Base-by-base conservation (phyloP, 2,888 invertebrate species). In the Actias luna region DNA sequence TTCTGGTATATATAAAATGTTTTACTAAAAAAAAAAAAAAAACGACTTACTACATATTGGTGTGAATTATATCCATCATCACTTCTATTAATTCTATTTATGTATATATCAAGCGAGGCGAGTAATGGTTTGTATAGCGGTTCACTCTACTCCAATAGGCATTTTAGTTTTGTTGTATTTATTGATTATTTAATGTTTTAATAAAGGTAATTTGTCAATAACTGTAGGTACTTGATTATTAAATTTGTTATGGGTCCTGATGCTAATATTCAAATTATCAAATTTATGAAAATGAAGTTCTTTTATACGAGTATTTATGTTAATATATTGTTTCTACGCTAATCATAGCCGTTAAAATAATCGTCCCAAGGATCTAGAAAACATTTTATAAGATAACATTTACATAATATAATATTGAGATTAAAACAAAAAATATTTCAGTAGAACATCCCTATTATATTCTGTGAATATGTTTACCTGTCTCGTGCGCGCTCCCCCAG, bases 401-500 rank as follows among this genome's bases (percentile, higher is more conserved):
- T 25, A 14, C 46, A 3, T 33, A 50, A n/a, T n/a, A n/a, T n/a
- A n/a, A n/a, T n/a, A 25, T 55, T 12, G 16, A 4, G 1, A 58
- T 58, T 29, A 22, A 7, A 58, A 58, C 10, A 50, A 12, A 50
- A 25, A 25, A 1, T 42, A 42, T 46, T 46, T 46, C 46, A 22
- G 3, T 31, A 12, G 60, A 50, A 69, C 72, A 81, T 80, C 82
- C 81, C 82, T 72, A 72, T 60, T 46, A 62, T 35, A 42, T 36
- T 46, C 12, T 73, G 66, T 66, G 70, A 66, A 69, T 69, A 68
- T 62, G 70, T 68, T 75, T 73, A 68, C 67, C 65, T 68, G 62
- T 66, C 60, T 65, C 66, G 69, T 70, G 67, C 75, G 67, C 74
- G 73, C 75, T 76, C 79, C 78, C 75, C 77, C 74, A 62, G 64